Base-by-base conservation (phyloP, 2,888 invertebrate genomes). In the Nephrotoma appendiculata region DNA sequence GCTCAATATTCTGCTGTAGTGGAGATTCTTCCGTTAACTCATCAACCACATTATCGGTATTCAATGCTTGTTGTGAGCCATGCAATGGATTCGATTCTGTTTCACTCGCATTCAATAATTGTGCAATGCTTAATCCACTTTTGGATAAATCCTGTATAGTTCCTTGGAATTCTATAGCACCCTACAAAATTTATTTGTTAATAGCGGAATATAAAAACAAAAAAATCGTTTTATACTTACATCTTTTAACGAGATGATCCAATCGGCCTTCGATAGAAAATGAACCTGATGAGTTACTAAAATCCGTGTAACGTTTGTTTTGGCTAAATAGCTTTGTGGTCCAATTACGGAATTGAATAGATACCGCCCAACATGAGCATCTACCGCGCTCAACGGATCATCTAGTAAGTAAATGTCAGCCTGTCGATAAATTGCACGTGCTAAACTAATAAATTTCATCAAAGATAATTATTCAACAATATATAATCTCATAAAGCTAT, bases 271-370 rank as follows among this genome's bases (percentile, higher is more conserved):
- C 87, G 93, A 93, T 31, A 95, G 90, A 89, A 94, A 94, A 89
- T 96, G 95, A 2, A 95, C 92, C 90, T 96, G 96, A 92, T 96
- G 96, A 0, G 96, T 96, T n/a, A 95, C 95, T 41, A 96, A 92
- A 88, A 96, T 93, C 87, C 94, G 92, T 0, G 95, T 94, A 89
- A 95, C 94, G 15, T 92, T 90, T 85, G 87, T 86, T 19, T 88
- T 87, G 11, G 91, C 92, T 87, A 95, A 91, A 88, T 92, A 93
- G 2, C 92, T 93, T 87, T 92, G 92, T 44, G 88, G 88, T 9
- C 89, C 88, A 85, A 95, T 94, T 88, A 95, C 96, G 90, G 95
- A 92, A 86, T 95, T 93, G 90, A 95, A 96, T n/a, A 96, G 91
- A 89, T 95, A 94, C 88, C 94, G 93, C 0, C 95, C 94, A 4